Evolutionary conservation across 2,797 vertebrate genomes (phyloP).

Genomic region (Sebastiscus albofasciatus): DNA sequence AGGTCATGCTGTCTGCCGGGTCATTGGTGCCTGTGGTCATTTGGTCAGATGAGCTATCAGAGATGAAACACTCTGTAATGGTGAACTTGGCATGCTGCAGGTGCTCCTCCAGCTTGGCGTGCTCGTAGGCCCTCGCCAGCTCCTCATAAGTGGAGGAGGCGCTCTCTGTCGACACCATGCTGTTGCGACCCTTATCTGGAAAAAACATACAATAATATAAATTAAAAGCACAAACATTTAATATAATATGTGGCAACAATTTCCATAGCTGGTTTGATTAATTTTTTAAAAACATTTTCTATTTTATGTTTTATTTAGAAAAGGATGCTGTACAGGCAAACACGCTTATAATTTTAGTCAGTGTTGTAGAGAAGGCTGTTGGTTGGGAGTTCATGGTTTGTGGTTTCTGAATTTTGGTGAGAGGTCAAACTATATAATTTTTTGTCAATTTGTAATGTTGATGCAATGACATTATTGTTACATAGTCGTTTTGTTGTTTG

Average conservation of each 20-base stretch:
- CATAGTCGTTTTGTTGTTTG: neutral
- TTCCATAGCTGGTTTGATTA: neutral
- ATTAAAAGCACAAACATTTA: neutral
- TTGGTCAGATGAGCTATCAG: constrained; percentile 97
- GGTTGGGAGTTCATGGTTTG: neutral
- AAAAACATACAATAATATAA: neutral
- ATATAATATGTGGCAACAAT: neutral
- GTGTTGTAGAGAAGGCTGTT: neutral
- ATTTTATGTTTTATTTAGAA: neutral
- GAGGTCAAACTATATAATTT: neutral
- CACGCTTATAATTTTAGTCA: neutral
- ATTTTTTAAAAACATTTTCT: neutral
- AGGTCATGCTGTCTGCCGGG: constrained; percentile 98
- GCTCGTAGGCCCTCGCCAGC: constrained; percentile 96
- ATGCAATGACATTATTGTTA: neutral
- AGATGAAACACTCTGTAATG: constrained; percentile 99
- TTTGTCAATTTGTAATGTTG: neutral
- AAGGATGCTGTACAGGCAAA: neutral
- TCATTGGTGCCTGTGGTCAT: constrained; percentile 99
- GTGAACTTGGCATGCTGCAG: constrained; percentile 98
- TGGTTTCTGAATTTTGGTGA: neutral
- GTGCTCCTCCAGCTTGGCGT: constrained; percentile 99
- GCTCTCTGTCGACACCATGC: constrained; percentile 99
- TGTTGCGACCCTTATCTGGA: constrained; percentile 97
- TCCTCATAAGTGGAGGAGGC: constrained; percentile 99